Base-by-base conservation (phyloP, 2,797 vertebrate species). In the Phrynocephalus vlangalii region DNA sequence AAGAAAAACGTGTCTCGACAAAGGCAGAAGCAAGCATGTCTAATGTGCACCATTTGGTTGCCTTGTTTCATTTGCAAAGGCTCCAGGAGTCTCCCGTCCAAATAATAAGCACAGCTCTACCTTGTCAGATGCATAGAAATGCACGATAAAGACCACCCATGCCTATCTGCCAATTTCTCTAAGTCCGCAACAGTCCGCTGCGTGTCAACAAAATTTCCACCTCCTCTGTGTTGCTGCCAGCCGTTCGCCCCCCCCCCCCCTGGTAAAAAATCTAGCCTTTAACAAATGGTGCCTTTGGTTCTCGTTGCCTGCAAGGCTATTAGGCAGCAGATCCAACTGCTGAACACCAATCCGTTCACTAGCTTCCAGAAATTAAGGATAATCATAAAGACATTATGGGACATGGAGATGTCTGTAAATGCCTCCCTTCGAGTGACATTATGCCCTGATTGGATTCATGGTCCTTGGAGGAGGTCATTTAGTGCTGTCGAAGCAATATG, bases 361-460 rank as follows among this genome's bases (percentile, higher is more conserved):
- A 28, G 77, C 82, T 88, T 68, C 71, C 60, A 18, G 78, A 77
- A 82, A 88, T 85, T 88, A 76, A 82, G 78, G 78, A 81, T 81
- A 56, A 88, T 88, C 87, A 85, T 82, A 94, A 95, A 93, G 93
- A 92, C 92, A 94, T 94, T 94, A 94, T 0, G 0, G 91, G 90
- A 93, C 81, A 93, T 88, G 5, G 63, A 94, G 92, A 94, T 96
- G 93, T 93, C 91, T 87, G 93, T 92, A 90, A 76, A 94, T 94
- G 94, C 89, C n/a, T n/a, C 88, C 82, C 88, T 93, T 94, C 94
- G 95, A 95, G 89, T 91, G 92, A 90, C 91, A 91, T 95, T 3
- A 83, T 88, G 94, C 89, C 89, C 92, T 87, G 22, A 91, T 94
- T 91, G 93, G 92, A 95, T 94, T 94, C 95, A 90, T 78, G 92